These are phyloP conservation scores for Yponomeuta plumbellus DNA, from an alignment of 2,888 invertebrate genomes.

Conservation along the genomic window DNA sequence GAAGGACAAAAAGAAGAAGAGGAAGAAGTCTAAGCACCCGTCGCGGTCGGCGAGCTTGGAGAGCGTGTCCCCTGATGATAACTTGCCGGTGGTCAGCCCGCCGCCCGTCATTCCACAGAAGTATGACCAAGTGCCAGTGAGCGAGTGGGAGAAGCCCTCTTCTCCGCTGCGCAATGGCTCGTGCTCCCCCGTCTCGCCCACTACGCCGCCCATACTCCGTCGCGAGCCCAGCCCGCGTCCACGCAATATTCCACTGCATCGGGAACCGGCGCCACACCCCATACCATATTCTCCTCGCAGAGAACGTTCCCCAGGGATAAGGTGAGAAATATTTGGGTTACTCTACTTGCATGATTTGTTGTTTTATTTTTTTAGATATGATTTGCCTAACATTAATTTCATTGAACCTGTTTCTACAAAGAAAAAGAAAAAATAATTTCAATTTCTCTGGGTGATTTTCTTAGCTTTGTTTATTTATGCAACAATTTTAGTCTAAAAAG, in stretches of 20 bases:
- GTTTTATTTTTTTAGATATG: slow-evolving; percentile 20
- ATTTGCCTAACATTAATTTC: slow-evolving; percentile 18
- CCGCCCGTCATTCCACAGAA: slow-evolving; percentile 37
- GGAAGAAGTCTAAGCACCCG: slow-evolving; percentile 83
- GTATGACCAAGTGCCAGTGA: slow-evolving; percentile 64
- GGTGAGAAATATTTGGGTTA: slow-evolving; percentile 35
- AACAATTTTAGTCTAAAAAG: too few species aligned
- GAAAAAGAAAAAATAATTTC: neutral
- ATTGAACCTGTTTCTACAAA: neutral
- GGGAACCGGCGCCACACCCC: slow-evolving; percentile 45
- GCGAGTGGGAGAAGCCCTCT: slow-evolving; percentile 73
- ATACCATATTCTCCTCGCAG: slow-evolving; percentile 61
- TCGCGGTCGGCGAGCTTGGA: slow-evolving; percentile 83
- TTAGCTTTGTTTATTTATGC: neutral
- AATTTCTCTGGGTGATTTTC: neutral
- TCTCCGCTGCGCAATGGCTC: slow-evolving; percentile 76
- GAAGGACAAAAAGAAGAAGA: slow-evolving; percentile 83
- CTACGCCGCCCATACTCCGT: slow-evolving; percentile 68
- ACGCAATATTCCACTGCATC: slow-evolving; percentile 27
- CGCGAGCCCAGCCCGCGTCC: slow-evolving; percentile 40
- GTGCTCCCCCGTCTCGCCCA: slow-evolving; percentile 77
- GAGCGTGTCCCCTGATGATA: slow-evolving; percentile 77
- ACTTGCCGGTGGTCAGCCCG: slow-evolving; percentile 47
- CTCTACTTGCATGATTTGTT: neutral
- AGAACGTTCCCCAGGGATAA: slow-evolving; percentile 51